Base-by-base conservation (phyloP, 2,797 vertebrate genomes). In the Onychomys arenicola region DNA sequence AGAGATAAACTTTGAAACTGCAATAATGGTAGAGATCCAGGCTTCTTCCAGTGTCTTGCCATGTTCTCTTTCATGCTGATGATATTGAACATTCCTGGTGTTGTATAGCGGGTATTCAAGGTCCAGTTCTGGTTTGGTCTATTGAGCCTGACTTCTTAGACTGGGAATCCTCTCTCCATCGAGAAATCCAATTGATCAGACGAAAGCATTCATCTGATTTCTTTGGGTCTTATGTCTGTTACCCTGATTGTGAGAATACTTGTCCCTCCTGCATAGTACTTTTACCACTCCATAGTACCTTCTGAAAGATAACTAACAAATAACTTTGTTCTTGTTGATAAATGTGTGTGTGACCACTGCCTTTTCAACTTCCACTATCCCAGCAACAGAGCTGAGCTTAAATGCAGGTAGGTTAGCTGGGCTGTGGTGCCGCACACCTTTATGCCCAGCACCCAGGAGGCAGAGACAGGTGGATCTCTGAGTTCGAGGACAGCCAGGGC, bases 1-100 rank as follows among this genome's bases (percentile, higher is more conserved):
- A 76, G n/a, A 89, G 37, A 52, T 19, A 89, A 71, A 69, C 69
- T 95, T 94, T 84, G 55, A 67, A 93, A 87, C 80, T 91, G 49
- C 14, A 65, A 57, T 34, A 86, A 27, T 57, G 59, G 17, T 57
- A 67, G 37, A 27, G 73, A 34, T 78, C 19, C 23, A 71, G 37
- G 5, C n/a, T 37, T 21, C 46, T 95, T 63, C 29, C 29, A 6
- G 1, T 59, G 37, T 85, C 73, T 91, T 52, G 12, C 49, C 4
- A 0, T 61, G 1, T 82, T 94, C 61, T 84, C 21, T 8, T 57
- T 89, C 1, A 0, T 34, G 34, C 19, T 13, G 32, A 34, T 37
- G 27, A 27, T 43, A 37, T 40, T 49, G n/a, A 88, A 25, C 43
- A 16, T 86, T 89, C 43, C 3, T 59, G n/a, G n/a, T 71, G n/a